These are phyloP conservation scores for Karalla daura DNA, from an alignment of 2,797 vertebrate species.

Conservation along the genomic window DNA sequence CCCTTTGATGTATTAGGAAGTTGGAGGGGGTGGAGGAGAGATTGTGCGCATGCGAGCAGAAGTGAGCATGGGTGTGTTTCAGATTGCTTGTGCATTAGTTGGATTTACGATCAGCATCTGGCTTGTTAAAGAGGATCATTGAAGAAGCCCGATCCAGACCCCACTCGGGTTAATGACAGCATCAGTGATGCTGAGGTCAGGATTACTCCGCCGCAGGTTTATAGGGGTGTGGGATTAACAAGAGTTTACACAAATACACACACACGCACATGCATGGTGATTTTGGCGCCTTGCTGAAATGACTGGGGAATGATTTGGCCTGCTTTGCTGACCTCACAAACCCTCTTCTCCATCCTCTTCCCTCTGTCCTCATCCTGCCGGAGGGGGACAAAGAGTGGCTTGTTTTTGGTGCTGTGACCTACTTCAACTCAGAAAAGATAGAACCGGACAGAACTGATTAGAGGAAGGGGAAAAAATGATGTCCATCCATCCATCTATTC, in stretches of 20 bases:
- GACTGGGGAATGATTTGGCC: constrained; percentile 57
- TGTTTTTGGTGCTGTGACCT: constrained; percentile 73
- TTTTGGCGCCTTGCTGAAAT: constrained; percentile 28
- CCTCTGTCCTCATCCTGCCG: constrained; percentile 58
- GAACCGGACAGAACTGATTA: constrained; percentile 57
- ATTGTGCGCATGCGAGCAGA: constrained; percentile 3
- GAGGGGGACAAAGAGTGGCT: constrained; percentile 74
- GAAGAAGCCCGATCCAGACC: constrained; percentile 28
- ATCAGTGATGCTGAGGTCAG: constrained; percentile 34
- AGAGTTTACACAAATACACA: constrained; percentile 18
- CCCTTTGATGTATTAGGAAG: constrained; percentile 52
- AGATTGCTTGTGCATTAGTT: constrained; percentile 30
- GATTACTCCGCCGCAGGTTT: constrained; percentile 51
- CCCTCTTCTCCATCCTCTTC: constrained; percentile 51
- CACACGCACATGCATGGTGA: not conserved
- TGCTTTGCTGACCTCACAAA: constrained; percentile 42
- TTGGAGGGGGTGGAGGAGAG: constrained; percentile 11
- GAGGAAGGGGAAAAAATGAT: constrained; percentile 17
- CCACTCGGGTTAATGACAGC: constrained; percentile 37
- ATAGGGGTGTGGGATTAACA: constrained; percentile 29
- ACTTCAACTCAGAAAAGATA: constrained; percentile 62
- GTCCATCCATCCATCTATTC: not conserved
- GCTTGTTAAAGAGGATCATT: constrained; percentile 55
- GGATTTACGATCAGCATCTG: constrained; percentile 55
- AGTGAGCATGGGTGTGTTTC: constrained; percentile 2